A percentile compares a stretch with the other conserved stretches of the same genome.
phyloP scores from a whole-genome alignment of 2,113 vertebrate species.

The Hippocampus abdominalis region DNA sequence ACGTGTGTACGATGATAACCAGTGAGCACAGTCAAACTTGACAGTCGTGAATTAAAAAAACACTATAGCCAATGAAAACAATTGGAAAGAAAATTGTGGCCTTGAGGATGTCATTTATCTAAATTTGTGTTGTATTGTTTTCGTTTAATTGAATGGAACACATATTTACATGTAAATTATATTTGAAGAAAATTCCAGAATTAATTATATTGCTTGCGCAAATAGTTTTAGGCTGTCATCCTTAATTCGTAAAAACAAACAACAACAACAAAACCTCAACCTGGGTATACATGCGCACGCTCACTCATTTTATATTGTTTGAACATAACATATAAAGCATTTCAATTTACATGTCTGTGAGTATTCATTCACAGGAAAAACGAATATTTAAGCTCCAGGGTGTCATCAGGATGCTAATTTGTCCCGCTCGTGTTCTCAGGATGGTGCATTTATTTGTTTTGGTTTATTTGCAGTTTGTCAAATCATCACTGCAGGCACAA shows the following conservation, averaged over 20 bases:
- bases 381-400: conserved; percentile 78
- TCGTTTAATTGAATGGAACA: conserved; percentile 68
- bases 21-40: too few species aligned
- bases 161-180: conserved; percentile 92
- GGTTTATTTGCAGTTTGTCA: conserved; percentile 37
- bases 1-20: too few species aligned
- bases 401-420: conserved; percentile 56
- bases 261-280: conserved; percentile 7
- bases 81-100: conserved; percentile 84
- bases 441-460: conserved; percentile 28
- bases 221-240: conserved; percentile 54
- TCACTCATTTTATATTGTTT: conserved; percentile 55
- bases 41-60: not conserved
- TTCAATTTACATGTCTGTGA: conserved; percentile 42
- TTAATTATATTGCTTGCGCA: conserved; percentile 68
- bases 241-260: conserved; percentile 38
- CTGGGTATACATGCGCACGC: conserved; percentile 31
- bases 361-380: conserved; percentile 72
- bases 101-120: conserved; percentile 82
- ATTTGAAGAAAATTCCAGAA: conserved; percentile 80
- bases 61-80: conserved; percentile 43
- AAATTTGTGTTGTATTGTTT: conserved; percentile 62
- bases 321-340: conserved; percentile 33
- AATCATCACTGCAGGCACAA: conserved; percentile 39
- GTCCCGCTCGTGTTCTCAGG: conserved; percentile 7